Conservation (phyloP, 2,797 vertebrate genomes). For the Myoxocephalus aenaeus region DNA sequence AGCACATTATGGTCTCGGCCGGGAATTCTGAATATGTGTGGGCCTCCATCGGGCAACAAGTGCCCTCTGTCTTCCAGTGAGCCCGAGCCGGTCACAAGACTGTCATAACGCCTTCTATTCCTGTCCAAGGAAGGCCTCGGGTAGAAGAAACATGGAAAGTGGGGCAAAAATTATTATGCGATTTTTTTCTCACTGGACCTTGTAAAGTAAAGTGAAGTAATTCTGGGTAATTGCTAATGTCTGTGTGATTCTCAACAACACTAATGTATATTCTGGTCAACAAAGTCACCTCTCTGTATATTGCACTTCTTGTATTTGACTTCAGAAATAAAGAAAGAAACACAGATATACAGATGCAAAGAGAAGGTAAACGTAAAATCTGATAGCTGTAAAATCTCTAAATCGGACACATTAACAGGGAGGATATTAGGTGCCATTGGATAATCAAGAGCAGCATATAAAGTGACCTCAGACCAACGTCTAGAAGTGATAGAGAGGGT, state of each 20-base stretch:
- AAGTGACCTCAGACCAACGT: slow-evolving; percentile 26
- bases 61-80: slow-evolving; percentile 70
- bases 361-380: neutral
- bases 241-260: neutral
- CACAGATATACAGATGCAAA: neutral
- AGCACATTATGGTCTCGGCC: slow-evolving; percentile 61
- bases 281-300: neutral
- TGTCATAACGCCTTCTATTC: slow-evolving; percentile 58
- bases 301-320: neutral
- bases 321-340: neutral
- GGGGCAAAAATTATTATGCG: slow-evolving; percentile 12
- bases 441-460: slow-evolving; percentile 12
- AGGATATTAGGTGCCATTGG: neutral
- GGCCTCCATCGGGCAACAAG: slow-evolving; percentile 72
- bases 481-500: slow-evolving; percentile 17
- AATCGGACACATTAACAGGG: neutral
- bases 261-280: neutral
- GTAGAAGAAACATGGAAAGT: neutral
- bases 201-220: neutral
- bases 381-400: neutral
- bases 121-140: slow-evolving; percentile 16
- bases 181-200: slow-evolving; percentile 15
- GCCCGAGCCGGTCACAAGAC: slow-evolving; percentile 62
- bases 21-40: slow-evolving; percentile 76
- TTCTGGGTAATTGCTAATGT: neutral